A percentile compares a stretch with the other conserved stretches of the same genome.
These are phyloP conservation scores for Tethea ocularis DNA, from an alignment of 2,888 invertebrate species.

Conservation along the genomic window DNA sequence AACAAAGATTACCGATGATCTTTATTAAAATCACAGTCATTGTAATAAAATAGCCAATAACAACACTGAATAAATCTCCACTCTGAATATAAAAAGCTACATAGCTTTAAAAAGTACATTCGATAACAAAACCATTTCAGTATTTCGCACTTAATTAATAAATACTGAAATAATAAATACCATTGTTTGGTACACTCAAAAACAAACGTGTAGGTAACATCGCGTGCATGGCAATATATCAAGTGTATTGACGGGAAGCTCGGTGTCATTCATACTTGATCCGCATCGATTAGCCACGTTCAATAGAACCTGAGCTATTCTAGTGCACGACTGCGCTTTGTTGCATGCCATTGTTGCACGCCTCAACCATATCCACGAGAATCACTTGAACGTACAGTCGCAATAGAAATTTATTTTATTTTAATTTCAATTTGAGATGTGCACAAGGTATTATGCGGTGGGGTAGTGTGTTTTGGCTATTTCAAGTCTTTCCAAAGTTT, in stretches of 20 bases:
- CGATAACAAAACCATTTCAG: not conserved
- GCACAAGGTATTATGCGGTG: too few relatives aligned
- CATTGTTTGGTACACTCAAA: not conserved
- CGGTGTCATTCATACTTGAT: constrained; percentile 42
- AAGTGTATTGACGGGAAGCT: constrained; percentile 13
- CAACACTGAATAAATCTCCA: too few relatives aligned
- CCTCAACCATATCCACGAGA: constrained; percentile 9
- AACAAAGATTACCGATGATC: too few relatives aligned
- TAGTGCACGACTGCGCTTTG: constrained; percentile 25
- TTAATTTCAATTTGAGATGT: not conserved
- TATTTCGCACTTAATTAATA: not conserved
- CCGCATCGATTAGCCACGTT: constrained; percentile 47
- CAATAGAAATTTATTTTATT: constrained; percentile 16
- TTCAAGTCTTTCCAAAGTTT: too few relatives aligned
- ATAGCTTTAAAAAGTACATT: not conserved
- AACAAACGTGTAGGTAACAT: not conserved
- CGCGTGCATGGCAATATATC: not conserved
- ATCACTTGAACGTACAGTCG: constrained; percentile 16
- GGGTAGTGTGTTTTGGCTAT: too few relatives aligned
- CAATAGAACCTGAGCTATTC: constrained; percentile 23
- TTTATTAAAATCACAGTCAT: too few relatives aligned
- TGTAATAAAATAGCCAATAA: too few relatives aligned
- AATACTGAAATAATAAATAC: too few relatives aligned
- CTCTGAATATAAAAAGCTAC: too few relatives aligned
- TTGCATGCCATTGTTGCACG: constrained; percentile 36